Evolutionary conservation across 2,797 vertebrate species (phyloP), one percentile per base, ranked within the genome.

Genomic region (Taeniopygia guttata): DNA sequence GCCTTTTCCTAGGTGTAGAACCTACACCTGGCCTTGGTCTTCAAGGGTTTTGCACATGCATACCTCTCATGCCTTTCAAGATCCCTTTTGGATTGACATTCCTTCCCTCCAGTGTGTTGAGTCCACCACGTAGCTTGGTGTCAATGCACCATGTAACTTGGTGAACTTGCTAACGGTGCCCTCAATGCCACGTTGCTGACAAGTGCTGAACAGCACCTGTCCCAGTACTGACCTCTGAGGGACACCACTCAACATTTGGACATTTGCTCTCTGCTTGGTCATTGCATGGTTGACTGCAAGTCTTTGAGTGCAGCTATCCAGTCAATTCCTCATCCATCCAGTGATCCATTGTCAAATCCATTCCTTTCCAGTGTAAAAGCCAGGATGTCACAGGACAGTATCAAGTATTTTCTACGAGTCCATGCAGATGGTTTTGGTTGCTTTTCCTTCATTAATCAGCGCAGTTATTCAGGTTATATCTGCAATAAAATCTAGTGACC

Each of bases 221-320:
- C 21, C 16, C 36, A 42, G 0, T 21, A 58, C 9, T 36, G 30
- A 34, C 22, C 16, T 42, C 25, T 6, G 19, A 56, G 27, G 21
- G 32, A 43, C 22, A 32, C 22, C 66, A 36, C 10, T 32, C 17
- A 10, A 43, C 16, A 8, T 20, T 11, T 40, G 34, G 29, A 30
- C 16, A 30, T 43, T 32, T 45, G 20, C 16, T 45, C 29, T 36
- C 23, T 27, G 6, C 9, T 27, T 29, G 40, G 36, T 27, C 7
- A 2, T 29, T 4, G 4, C 0, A 3, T 16, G 30, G n/a, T 21
- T 36, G 66, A 23, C 16, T 32, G 22, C 7, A 43, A 29, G 16
- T 27, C 15, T 26, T 36, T 32, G 43, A n/a, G 19, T n/a, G 23
- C 12, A 72, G 16, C n/a, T 17, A 9, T 45, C 29, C 6, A 52